These are phyloP conservation scores for Stegastes partitus DNA, from an alignment of 2,113 vertebrate species.

Conservation along the genomic window DNA sequence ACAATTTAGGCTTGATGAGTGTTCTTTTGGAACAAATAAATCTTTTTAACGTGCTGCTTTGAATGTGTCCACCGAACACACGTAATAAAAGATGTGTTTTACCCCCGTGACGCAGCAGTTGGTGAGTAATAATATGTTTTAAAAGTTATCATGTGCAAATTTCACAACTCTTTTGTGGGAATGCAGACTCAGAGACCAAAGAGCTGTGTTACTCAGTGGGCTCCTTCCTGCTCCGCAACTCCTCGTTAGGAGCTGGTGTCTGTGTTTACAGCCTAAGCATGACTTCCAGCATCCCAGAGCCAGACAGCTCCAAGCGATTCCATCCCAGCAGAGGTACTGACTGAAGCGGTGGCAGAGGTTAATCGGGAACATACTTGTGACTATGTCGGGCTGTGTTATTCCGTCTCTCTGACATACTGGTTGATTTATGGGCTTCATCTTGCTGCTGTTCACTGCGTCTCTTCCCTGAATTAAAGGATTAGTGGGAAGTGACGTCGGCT, in stretches of 20 bases:
- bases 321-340: slow-evolving; percentile 63
- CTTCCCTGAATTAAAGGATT: slow-evolving; percentile 66
- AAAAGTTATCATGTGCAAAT: slow-evolving; percentile 45
- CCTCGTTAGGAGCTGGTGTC: slow-evolving; percentile 39
- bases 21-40: slow-evolving; percentile 70
- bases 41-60: slow-evolving; percentile 54
- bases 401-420: slow-evolving; percentile 58
- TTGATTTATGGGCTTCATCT: slow-evolving; percentile 74
- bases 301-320: slow-evolving; percentile 64
- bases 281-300: slow-evolving; percentile 54
- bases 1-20: slow-evolving; percentile 61
- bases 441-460: slow-evolving; percentile 60
- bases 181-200: slow-evolving; percentile 22
- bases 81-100: slow-evolving; percentile 33
- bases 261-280: slow-evolving; percentile 63
- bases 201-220: not conserved
- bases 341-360: slow-evolving; percentile 73
- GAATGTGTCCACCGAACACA: slow-evolving; percentile 40
- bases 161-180: slow-evolving; percentile 46
- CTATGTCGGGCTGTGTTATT: slow-evolving; percentile 63
- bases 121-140: slow-evolving; percentile 40
- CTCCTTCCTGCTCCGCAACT: slow-evolving; percentile 10
- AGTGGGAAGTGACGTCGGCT: slow-evolving; percentile 50
- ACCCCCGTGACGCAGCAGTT: slow-evolving; percentile 28
- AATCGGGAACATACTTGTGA: slow-evolving; percentile 75